phyloP scores from a whole-genome alignment of 2,113 vertebrate species.

The Cephalopholis sonnerati region DNA sequence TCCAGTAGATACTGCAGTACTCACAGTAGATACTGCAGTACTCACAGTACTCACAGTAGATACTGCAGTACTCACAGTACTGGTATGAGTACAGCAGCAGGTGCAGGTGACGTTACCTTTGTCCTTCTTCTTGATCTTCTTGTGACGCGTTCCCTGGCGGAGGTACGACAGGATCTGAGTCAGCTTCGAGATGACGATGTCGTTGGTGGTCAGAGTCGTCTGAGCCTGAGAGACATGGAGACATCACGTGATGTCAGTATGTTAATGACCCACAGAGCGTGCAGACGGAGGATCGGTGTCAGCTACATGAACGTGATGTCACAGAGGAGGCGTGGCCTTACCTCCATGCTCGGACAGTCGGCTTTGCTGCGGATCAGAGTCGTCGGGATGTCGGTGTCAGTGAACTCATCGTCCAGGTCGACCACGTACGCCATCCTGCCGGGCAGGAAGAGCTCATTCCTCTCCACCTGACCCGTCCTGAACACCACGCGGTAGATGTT shows the following conservation, averaged over 20 bases:
- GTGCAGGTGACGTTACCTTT: slow-evolving; percentile 85
- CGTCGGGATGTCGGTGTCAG: slow-evolving; percentile 96
- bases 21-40: too few relatives aligned
- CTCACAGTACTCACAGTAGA: too few relatives aligned
- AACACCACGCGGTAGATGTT: slow-evolving; percentile 96
- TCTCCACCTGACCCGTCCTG: slow-evolving; percentile 89
- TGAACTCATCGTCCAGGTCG: slow-evolving; percentile 97
- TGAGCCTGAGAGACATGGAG: slow-evolving; percentile 87
- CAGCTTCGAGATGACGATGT: slow-evolving; percentile 98
- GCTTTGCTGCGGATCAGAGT: slow-evolving; percentile 98
- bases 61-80: too few relatives aligned
- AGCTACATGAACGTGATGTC: too few relatives aligned
- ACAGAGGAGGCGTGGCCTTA: slow-evolving; percentile 37
- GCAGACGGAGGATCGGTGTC: too few relatives aligned
- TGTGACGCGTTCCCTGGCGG: slow-evolving; percentile 96
- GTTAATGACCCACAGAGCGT: not conserved
- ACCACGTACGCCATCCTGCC: slow-evolving; percentile 99
- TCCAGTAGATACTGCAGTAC: too few relatives aligned
- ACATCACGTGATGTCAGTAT: not conserved
- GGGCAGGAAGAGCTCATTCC: slow-evolving; percentile 96
- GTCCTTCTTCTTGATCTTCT: slow-evolving; percentile 98
- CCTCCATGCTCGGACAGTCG: slow-evolving; percentile 99
- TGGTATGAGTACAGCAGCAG: not conserved
- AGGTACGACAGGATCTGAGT: slow-evolving; percentile 99
- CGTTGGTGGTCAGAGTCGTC: slow-evolving; percentile 97